Evolutionary conservation across 2,888 invertebrate genomes (phyloP), one percentile per base, ranked within the genome.

Genomic region (Chromoteleia sp.): DNA sequence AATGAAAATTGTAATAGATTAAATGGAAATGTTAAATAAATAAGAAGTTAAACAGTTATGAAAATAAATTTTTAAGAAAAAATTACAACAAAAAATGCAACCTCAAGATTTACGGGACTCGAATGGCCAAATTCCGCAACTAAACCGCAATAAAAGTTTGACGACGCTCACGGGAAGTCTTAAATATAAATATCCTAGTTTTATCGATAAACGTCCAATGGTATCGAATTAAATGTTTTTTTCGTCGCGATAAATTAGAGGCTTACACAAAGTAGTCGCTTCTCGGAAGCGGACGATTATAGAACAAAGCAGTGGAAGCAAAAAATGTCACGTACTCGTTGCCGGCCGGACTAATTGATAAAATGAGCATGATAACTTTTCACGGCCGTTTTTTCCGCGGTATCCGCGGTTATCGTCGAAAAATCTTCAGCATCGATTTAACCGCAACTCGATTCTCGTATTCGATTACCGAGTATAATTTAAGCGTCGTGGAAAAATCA

Each of bases 401-500:
- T 7, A 10, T 8, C 43, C 36, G 2, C 21, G 15, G 52, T 54
- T 54, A 54, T 45, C 50, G 43, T 71, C 70, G 65, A 58, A 63
- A 70, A 67, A 65, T 63, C 19, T 63, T 59, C 63, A 41, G 77
- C 71, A 63, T 83, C 80, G 48, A 45, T 80, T 56, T 41, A 65
- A 15, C 56, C 29, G 70, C 70, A 33, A n/a, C 52, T 50, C 58
- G 71, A 78, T 70, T 71, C 67, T 71, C 50, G 71, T 43, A 52
- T 50, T 65, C 78, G 73, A 83, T 68, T 70, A 77, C 78, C 41
- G 81, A 80, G 81, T 81, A 85, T 85, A 86, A 85, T 86, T 86
- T 80, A 84, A 84, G 73, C 81, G 77, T 70, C 76, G 70, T 76
- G 82, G 84, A 87, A 87, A 86, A 86, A 87, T 85, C 79, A 79